phyloP scores from a whole-genome alignment of 2,797 vertebrate genomes.

The Clarias laeviceps region DNA sequence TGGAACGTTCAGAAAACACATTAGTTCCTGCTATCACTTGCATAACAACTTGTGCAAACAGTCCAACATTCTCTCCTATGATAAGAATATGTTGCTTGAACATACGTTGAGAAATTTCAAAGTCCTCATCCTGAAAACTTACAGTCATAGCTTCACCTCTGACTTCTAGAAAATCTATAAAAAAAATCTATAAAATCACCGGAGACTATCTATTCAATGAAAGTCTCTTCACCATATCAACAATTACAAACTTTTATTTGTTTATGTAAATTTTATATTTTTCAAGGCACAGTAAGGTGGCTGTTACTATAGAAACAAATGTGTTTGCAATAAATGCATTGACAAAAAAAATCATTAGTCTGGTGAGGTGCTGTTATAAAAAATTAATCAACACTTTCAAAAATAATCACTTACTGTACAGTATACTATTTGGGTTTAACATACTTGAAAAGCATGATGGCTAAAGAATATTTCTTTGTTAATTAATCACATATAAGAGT shows the following conservation, averaged over 20 bases:
- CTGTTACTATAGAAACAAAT: not conserved
- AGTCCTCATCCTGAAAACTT: not conserved
- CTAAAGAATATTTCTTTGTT: not conserved
- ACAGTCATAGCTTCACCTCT: not conserved
- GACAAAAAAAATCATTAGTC: too few relatives aligned
- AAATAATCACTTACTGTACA: not conserved
- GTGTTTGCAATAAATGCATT: not conserved
- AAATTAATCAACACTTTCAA: not conserved
- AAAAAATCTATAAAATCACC: not conserved
- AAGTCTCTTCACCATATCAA: not conserved
- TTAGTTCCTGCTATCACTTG: not conserved
- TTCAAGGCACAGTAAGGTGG: not conserved
- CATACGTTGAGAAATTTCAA: too few relatives aligned
- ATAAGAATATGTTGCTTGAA: not conserved
- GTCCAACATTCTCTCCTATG: not conserved
- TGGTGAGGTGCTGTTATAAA: not conserved
- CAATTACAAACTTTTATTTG: not conserved
- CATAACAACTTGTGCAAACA: not conserved
- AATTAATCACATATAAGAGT: not conserved
- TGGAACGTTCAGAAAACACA: not conserved
- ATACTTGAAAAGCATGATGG: not conserved
- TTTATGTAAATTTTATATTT: not conserved
- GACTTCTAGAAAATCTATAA: not conserved
- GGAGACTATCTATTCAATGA: not conserved
- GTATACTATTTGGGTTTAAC: not conserved